Conservation (phyloP, 2,888 invertebrate genomes). For the Criorhina ranunculi region DNA sequence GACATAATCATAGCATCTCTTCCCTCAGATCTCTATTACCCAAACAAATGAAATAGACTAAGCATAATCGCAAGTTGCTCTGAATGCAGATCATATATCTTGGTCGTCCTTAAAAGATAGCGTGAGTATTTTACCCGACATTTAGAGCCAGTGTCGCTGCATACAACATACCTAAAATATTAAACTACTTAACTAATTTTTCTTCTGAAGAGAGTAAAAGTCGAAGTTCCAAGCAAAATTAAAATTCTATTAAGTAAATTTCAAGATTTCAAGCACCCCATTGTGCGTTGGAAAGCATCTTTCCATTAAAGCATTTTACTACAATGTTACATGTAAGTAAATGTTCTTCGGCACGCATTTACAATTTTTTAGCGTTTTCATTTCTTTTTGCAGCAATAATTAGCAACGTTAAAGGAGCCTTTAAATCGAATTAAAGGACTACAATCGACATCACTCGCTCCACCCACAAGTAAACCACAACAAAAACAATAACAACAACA, state of each 20-base stretch:
- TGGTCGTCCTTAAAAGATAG: too few species aligned
- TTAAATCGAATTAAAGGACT: conserved; percentile 70
- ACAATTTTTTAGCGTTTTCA: conserved; percentile 11
- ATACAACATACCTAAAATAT: too few species aligned
- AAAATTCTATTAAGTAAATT: not conserved
- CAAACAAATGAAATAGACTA: too few species aligned
- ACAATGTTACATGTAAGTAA: conserved; percentile 32
- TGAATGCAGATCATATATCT: too few species aligned
- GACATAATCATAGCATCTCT: too few species aligned
- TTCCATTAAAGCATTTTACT: conserved; percentile 28
- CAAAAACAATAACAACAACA: conserved; percentile 58
- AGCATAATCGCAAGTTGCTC: too few species aligned
- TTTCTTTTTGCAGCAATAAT: conserved; percentile 48
- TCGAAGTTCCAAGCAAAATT: too few species aligned
- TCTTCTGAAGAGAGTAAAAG: too few species aligned
- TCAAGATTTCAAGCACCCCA: conserved; percentile 1
- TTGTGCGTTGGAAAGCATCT: not conserved
- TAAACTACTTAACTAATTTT: too few species aligned
- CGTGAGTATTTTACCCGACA: too few species aligned
- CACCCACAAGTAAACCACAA: conserved; percentile 21
- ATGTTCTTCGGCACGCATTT: conserved; percentile 34
- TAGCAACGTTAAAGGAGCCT: conserved; percentile 57
- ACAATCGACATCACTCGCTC: conserved; percentile 58
- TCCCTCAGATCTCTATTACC: too few species aligned
- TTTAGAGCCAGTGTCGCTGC: too few species aligned